Evolutionary conservation across 2,797 vertebrate genomes (phyloP).

Genomic region (Melanotaenia parkinsoni): DNA sequence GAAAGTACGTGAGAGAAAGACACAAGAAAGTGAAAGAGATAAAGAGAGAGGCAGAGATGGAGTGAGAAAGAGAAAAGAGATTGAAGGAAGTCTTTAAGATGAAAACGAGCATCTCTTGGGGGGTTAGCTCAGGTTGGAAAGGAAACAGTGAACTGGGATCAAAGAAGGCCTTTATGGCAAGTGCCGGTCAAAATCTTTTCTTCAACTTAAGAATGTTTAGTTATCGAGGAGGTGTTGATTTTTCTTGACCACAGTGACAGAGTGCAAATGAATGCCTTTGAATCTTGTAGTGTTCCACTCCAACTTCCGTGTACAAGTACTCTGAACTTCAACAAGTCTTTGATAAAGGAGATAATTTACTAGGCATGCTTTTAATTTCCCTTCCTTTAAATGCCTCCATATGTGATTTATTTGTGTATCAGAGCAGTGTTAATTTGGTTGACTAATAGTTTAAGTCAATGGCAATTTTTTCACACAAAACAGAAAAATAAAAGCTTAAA

Average conservation of each 20-base stretch:
- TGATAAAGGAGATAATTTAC: conserved; percentile 14
- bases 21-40: conserved; percentile 28
- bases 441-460: no score
- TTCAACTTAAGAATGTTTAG: conserved; percentile 1
- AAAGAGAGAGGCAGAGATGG: conserved; percentile 17
- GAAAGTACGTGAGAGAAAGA: conserved; percentile 62
- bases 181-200: not conserved
- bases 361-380: conserved; percentile 10
- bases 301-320: conserved; percentile 4
- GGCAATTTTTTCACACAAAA: no score
- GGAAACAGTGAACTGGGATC: conserved; percentile 41
- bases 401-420: conserved; percentile 9
- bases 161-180: conserved; percentile 32
- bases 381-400: conserved; percentile 8
- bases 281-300: conserved; percentile 12
- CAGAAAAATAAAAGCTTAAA: no score
- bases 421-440: conserved; percentile 4
- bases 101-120: conserved; percentile 49
- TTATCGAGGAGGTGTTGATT: conserved; percentile 14
- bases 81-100: conserved; percentile 73
- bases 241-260: conserved; percentile 20
- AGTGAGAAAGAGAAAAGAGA: conserved; percentile 25
- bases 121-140: conserved; percentile 22
- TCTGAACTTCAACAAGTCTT: conserved; percentile 21
- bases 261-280: conserved; percentile 36